These are phyloP conservation scores for Osmerus mordax DNA, from an alignment of 2,113 vertebrate genomes.

Conservation along the genomic window DNA sequence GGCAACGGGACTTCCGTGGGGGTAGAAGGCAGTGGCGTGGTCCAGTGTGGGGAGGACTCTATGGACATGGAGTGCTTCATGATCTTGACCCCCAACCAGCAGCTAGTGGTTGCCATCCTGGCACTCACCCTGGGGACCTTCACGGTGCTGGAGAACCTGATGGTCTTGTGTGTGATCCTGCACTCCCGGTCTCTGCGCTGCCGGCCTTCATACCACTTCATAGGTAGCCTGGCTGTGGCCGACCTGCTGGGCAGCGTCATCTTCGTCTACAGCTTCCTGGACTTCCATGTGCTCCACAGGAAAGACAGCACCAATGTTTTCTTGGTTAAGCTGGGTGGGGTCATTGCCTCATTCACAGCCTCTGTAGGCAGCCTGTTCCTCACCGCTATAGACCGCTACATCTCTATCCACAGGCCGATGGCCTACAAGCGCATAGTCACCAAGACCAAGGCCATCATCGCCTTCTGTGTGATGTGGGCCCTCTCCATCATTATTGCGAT, in stretches of 20 bases:
- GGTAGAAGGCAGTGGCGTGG: constrained; percentile 73
- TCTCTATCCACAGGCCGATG: constrained; percentile 94
- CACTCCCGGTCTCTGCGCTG: constrained; percentile 91
- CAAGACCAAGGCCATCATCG: constrained; percentile 91
- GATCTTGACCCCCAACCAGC: constrained; percentile 94
- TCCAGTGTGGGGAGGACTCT: constrained; percentile 90
- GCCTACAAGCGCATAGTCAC: constrained; percentile 96
- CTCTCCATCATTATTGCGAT: constrained; percentile 89
- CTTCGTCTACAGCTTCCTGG: constrained; percentile 98
- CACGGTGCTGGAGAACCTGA: constrained; percentile 93
- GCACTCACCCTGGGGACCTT: constrained; percentile 93
- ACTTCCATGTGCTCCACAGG: constrained; percentile 96
- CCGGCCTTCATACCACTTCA: constrained; percentile 96
- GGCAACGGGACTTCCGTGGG: constrained; percentile 77
- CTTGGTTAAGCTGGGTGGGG: constrained; percentile 94
- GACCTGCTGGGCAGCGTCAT: constrained; percentile 96
- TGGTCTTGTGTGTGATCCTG: constrained; percentile 92
- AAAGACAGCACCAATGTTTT: constrained; percentile 93
- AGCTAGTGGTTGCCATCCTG: constrained; percentile 87
- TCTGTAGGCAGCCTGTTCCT: constrained; percentile 97
- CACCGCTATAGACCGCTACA: constrained; percentile 95
- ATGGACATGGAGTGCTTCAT: constrained; percentile 99
- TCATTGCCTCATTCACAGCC: constrained; percentile 95
- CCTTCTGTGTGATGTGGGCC: constrained; percentile 96
- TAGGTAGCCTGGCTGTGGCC: constrained; percentile 93